Conservation (phyloP, 2,888 invertebrate species). For the Arenicola marina region DNA sequence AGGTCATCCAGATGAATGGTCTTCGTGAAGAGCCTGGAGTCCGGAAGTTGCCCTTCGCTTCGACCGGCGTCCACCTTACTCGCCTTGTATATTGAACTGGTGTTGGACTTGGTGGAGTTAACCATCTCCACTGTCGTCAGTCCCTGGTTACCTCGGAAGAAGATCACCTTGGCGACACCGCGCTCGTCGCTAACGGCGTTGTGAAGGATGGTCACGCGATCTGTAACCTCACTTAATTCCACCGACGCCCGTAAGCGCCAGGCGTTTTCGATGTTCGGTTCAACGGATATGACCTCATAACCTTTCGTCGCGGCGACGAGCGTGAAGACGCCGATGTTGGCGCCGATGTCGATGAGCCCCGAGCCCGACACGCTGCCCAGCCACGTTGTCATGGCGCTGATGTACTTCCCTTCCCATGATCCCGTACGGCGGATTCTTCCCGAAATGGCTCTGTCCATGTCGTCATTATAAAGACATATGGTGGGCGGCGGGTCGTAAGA, state of each 20-base stretch:
- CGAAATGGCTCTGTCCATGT: constrained; percentile 23
- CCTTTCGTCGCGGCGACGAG: constrained; percentile 34
- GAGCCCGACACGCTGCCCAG: constrained; percentile 18
- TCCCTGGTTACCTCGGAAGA: constrained; percentile 25
- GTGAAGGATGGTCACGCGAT: constrained; percentile 25
- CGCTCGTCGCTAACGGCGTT: constrained; percentile 27
- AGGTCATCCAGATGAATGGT: constrained; percentile 30
- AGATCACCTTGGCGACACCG: constrained; percentile 4
- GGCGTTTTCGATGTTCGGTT: constrained; percentile 26
- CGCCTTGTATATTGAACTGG: too few relatives aligned
- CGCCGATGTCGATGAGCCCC: constrained; percentile 30
- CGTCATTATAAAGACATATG: constrained; percentile 20
- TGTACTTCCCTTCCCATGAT: constrained; percentile 29
- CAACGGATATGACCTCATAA: constrained; percentile 32
- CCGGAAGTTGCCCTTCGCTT: too few relatives aligned
- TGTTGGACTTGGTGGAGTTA: constrained; percentile 8
- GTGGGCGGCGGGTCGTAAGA: constrained; percentile 8
- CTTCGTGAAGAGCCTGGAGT: constrained; percentile 4
- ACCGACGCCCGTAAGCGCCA: constrained; percentile 25
- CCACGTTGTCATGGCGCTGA: constrained; percentile 18
- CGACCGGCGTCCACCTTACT: too few relatives aligned
- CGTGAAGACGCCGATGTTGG: constrained; percentile 33
- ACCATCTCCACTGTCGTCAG: constrained; percentile 14
- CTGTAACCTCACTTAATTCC: constrained; percentile 10
- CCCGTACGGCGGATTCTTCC: constrained; percentile 14